Base-by-base conservation (phyloP, 2,113 vertebrate species). In the Muntiacus reevesi region DNA sequence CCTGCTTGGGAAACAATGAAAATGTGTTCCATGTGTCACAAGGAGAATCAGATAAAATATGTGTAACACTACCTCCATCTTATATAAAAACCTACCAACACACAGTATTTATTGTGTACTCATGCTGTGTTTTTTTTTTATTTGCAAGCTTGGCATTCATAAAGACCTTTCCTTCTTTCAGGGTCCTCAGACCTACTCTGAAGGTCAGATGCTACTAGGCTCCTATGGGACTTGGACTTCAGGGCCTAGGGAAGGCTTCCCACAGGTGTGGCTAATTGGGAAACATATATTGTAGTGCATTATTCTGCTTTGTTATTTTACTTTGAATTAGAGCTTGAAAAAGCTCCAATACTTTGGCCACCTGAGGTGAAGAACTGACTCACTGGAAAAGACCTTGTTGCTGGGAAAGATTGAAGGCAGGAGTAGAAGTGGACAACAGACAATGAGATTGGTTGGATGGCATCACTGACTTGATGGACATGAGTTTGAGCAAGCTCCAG, bases 261-360 rank as follows among this genome's bases (percentile, higher is more conserved):
- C 12, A 64, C 30, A 52, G 13, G n/a, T 11, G 54, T 62, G 27
- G 30, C 43, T 89, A 81, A 81, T 86, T 91, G 12, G 25, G 17
- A 93, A 95, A 93, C 19, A 94, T 92, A 47, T 87, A 28, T 9
- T 62, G 17, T 23, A 91, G 47, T 67, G 16, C 36, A 89, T 85
- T 85, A 88, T 81, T 96, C 95, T 74, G 33, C 78, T 93, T 90
- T 87, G 15, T 64, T 86, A 76, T 40, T 79, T 76, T 89, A 74
- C 25, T 36, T 74, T 89, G 36, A 93, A 86, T 10, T 85, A 71
- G 27, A 89, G 88, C 12, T 84, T 71, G 67, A 36, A 89, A 74
- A 74, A 74, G n/a, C n/a, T 74, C n/a, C 21, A 74, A 74, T 74
- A 12, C n/a, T 40, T 74, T 74, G n/a, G n/a, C 67, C 67, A 74